Conservation (phyloP, 1,140 invertebrate species). For the Lepidurus apus region DNA sequence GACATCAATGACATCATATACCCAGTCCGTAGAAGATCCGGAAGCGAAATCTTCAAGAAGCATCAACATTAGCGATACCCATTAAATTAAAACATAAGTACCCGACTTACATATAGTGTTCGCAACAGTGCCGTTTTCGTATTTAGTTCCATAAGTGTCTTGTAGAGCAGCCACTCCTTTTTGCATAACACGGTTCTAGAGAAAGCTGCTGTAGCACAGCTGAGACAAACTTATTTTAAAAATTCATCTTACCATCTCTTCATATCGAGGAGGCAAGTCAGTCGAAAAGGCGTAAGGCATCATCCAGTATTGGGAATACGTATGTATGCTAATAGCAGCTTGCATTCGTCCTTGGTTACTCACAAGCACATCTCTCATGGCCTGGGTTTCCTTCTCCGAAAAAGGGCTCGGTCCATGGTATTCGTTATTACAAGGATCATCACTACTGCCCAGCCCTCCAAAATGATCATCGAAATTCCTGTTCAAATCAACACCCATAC, state of each 20-base stretch:
- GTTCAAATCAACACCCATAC: slow-evolving; percentile 28
- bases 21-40: slow-evolving; percentile 43
- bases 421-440: slow-evolving; percentile 53
- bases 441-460: slow-evolving; percentile 60
- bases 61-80: not conserved
- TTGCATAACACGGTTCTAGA: slow-evolving; percentile 37
- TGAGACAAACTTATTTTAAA: not conserved
- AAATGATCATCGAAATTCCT: slow-evolving; percentile 49
- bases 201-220: not conserved
- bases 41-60: slow-evolving; percentile 26
- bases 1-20: slow-evolving; percentile 42
- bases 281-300: slow-evolving; percentile 28
- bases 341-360: slow-evolving; percentile 42
- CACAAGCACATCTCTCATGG: slow-evolving; percentile 56
- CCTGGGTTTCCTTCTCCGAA: slow-evolving; percentile 80
- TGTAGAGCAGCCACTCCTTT: slow-evolving; percentile 37
- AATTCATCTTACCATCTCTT: slow-evolving; percentile 28
- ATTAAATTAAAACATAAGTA: not conserved
- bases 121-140: slow-evolving; percentile 33
- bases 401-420: slow-evolving; percentile 78
- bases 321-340: slow-evolving; percentile 75
- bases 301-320: slow-evolving; percentile 56
- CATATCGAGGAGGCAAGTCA: slow-evolving; percentile 27
- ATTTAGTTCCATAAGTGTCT: slow-evolving; percentile 38
- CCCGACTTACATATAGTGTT: slow-evolving; percentile 33